A percentile compares a stretch with the other conserved stretches of the same genome.
Evolutionary conservation across 2,113 vertebrate genomes (phyloP).

Genomic region (Plestiodon gilberti): DNA sequence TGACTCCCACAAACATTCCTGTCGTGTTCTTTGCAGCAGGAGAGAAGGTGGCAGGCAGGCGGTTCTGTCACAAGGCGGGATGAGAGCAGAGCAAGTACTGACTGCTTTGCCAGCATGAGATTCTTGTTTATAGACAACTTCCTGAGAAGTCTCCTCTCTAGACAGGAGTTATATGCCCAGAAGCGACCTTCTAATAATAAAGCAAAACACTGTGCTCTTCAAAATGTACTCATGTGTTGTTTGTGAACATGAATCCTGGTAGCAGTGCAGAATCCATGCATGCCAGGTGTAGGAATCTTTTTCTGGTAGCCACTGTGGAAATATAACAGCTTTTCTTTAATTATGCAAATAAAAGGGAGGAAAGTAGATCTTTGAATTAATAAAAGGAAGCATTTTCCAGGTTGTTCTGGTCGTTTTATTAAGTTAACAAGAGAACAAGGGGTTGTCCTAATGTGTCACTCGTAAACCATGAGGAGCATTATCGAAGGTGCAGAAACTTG

Average conservation of each 20-base stretch:
- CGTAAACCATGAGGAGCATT: too few species aligned
- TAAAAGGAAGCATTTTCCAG: too few species aligned
- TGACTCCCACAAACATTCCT: conserved; percentile 35
- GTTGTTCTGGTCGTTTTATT: too few species aligned
- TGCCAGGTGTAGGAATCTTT: conserved; percentile 23
- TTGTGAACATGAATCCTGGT: not conserved
- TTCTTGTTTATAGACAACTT: conserved; percentile 34
- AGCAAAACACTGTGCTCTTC: conserved; percentile 19
- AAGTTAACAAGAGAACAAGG: too few species aligned
- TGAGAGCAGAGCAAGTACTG: conserved; percentile 38
- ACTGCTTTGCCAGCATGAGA: conserved; percentile 49
- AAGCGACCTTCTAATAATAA: not conserved
- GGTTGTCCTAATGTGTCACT: too few species aligned
- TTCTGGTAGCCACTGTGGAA: conserved; percentile 8
- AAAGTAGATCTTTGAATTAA: conserved; percentile 4
- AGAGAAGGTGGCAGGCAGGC: conserved; percentile 27
- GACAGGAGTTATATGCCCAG: not conserved
- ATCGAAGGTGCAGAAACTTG: too few species aligned
- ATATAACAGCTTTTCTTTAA: not conserved
- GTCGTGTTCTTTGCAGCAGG: conserved; percentile 47
- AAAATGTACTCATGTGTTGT: conserved; percentile 22
- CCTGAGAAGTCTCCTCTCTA: conserved; percentile 18
- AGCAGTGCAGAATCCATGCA: rapidly evolving
- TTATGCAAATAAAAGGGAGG: conserved; percentile 21
- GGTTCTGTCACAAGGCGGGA: conserved; percentile 43